Percentiles rank a stretch among this genome's conserved stretches.
These are phyloP conservation scores for Orgyia antiqua DNA, from an alignment of 2,888 invertebrate species.

Conservation along the genomic window DNA sequence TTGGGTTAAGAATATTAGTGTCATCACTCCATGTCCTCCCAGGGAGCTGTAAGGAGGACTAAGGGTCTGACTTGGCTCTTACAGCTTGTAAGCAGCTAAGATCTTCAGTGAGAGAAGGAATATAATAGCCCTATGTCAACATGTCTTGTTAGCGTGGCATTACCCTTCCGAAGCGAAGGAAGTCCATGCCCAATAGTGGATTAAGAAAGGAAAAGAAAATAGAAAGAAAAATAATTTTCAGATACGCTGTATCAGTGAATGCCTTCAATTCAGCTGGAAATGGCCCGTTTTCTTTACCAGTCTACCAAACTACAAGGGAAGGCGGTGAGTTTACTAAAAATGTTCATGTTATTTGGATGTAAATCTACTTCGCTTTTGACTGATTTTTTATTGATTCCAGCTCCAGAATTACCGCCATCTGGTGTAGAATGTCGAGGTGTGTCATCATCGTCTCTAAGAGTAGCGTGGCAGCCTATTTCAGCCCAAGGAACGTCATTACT, in stretches of 20 bases:
- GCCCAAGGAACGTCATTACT: conserved; percentile 84
- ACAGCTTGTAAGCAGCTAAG: no score
- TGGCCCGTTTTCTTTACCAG: conserved; percentile 88
- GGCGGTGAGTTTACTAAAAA: conserved; percentile 85
- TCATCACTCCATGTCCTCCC: no score
- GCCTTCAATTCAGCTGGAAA: conserved; percentile 91
- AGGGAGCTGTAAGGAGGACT: no score
- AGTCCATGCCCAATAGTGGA: no score
- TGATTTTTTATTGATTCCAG: conserved; percentile 60
- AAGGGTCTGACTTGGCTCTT: no score
- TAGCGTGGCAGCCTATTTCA: conserved; percentile 85
- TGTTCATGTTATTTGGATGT: not conserved
- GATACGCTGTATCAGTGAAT: conserved; percentile 89
- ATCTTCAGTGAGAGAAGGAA: no score
- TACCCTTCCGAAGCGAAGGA: no score
- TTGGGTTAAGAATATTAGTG: no score
- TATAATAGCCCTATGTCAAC: no score
- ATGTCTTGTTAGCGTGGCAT: no score
- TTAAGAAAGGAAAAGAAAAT: no score
- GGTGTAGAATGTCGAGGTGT: conserved; percentile 85
- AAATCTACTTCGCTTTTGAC: not conserved
- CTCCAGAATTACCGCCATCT: conserved; percentile 86
- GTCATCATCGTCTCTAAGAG: conserved; percentile 85
- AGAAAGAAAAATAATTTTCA: no score
- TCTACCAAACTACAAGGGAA: conserved; percentile 90